A percentile compares a stretch with the other conserved stretches of the same genome.
Conservation (phyloP, 2,113 vertebrate genomes). For the Anhinga anhinga region DNA sequence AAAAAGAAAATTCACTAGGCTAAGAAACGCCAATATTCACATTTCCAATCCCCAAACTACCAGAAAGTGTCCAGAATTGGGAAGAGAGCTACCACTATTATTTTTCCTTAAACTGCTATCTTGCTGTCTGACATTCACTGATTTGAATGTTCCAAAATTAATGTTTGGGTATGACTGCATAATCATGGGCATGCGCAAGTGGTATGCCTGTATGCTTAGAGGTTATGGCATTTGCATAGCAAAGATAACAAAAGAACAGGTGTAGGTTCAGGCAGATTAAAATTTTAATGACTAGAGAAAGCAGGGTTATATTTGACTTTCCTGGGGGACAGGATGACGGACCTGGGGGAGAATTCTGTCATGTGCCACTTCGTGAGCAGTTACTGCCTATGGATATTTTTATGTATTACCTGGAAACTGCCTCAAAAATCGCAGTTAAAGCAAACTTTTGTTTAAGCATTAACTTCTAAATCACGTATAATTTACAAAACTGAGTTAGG, state of each 20-base stretch:
- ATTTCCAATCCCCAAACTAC: not conserved
- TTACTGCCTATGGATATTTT: not conserved
- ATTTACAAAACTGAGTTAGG: not conserved
- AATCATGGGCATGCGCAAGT: not conserved
- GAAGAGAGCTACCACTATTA: not conserved
- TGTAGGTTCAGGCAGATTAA: not conserved
- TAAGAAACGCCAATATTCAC: not conserved
- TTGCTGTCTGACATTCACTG: not conserved
- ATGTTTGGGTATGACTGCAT: not conserved
- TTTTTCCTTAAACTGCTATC: not conserved
- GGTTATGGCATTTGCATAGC: not conserved
- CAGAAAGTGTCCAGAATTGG: not conserved
- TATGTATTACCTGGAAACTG: not conserved
- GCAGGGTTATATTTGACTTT: not conserved
- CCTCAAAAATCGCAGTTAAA: not conserved
- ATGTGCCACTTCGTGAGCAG: not conserved
- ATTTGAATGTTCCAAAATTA: not conserved
- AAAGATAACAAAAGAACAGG: not conserved
- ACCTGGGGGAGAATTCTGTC: not conserved
- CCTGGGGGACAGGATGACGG: too few species aligned
- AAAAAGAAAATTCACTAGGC: not conserved
- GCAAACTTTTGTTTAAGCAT: not conserved
- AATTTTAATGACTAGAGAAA: not conserved
- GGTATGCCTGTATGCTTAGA: not conserved
- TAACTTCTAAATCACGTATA: not conserved